Percentiles rank a stretch among this genome's conserved stretches.
phyloP scores from a whole-genome alignment of 2,113 vertebrate species.

The Poecile atricapillus region DNA sequence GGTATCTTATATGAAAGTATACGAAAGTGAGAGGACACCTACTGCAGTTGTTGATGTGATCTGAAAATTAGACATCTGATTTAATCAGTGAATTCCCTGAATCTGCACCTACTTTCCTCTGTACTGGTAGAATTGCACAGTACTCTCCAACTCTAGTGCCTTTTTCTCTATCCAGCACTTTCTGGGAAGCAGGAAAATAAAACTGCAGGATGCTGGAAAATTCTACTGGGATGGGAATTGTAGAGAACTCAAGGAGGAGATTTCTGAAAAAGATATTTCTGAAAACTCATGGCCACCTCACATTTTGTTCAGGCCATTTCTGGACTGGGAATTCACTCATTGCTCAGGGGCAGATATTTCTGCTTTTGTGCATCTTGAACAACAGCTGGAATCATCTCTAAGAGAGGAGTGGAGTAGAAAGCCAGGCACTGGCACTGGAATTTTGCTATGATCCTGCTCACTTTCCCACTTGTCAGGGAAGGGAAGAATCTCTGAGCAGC shows the following conservation, averaged over 20 bases:
- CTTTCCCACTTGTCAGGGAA: neutral
- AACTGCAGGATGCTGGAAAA: neutral
- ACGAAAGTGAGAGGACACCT: neutral
- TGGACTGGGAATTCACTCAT: neutral
- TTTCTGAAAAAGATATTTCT: neutral
- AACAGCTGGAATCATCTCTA: accelerated
- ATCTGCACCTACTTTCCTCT: neutral
- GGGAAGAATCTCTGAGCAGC: neutral
- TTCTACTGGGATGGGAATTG: neutral
- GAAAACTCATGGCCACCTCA: neutral
- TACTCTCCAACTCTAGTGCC: neutral
- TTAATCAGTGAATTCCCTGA: neutral
- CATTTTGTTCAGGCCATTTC: neutral
- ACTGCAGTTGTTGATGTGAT: neutral
- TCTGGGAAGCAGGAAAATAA: neutral
- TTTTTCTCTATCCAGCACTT: neutral
- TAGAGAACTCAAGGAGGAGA: neutral
- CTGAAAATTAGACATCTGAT: neutral
- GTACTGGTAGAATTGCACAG: neutral
- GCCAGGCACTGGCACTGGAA: accelerated
- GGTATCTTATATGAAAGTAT: neutral
- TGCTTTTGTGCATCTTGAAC: neutral
- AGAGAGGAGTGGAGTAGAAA: neutral
- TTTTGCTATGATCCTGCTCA: neutral
- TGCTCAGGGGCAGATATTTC: neutral